A percentile compares a stretch with the other conserved stretches of the same genome.
phyloP scores from a whole-genome alignment of 1,140 invertebrate species.

The Dolichoris vasculosae region DNA sequence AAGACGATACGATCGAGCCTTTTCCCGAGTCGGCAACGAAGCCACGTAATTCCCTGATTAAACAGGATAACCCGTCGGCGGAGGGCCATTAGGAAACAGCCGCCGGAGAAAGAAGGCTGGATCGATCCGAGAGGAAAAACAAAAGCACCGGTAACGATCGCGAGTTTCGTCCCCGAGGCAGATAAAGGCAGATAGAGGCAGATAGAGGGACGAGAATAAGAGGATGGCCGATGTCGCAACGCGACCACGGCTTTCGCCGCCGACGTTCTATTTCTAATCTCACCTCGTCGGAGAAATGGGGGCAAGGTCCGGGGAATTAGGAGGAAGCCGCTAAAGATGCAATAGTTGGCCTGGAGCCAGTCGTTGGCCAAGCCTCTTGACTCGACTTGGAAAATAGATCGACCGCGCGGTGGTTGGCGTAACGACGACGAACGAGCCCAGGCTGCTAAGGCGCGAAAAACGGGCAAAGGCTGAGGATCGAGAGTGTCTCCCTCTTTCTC shows the following conservation, averaged over 20 bases:
- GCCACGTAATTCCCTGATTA: no score
- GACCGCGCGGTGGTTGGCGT: conserved; percentile 31
- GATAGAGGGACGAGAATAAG: background rate
- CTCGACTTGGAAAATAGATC: conserved; percentile 71
- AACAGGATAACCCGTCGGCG: no score
- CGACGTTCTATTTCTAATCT: conserved; percentile 68
- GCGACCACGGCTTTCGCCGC: background rate
- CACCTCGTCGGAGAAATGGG: conserved; percentile 71
- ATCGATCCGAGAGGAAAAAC: background rate
- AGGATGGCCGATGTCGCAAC: background rate
- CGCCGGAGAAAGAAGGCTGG: background rate
- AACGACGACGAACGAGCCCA: conserved; percentile 17
- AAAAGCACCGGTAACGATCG: background rate
- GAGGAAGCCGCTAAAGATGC: conserved; percentile 72
- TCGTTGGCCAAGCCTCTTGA: conserved; percentile 65
- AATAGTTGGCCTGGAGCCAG: conserved; percentile 71
- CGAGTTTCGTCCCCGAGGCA: background rate
- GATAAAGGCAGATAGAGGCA: no score
- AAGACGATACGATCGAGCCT: no score
- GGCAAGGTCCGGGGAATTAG: conserved; percentile 74
- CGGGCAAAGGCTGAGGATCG: conserved; percentile 40
- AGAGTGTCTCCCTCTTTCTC: background rate
- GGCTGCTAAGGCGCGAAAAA: background rate
- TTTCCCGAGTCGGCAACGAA: no score
- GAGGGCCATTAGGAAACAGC: no score